These are phyloP conservation scores for Uria lomvia DNA, from an alignment of 2,113 vertebrate genomes.

Conservation along the genomic window DNA sequence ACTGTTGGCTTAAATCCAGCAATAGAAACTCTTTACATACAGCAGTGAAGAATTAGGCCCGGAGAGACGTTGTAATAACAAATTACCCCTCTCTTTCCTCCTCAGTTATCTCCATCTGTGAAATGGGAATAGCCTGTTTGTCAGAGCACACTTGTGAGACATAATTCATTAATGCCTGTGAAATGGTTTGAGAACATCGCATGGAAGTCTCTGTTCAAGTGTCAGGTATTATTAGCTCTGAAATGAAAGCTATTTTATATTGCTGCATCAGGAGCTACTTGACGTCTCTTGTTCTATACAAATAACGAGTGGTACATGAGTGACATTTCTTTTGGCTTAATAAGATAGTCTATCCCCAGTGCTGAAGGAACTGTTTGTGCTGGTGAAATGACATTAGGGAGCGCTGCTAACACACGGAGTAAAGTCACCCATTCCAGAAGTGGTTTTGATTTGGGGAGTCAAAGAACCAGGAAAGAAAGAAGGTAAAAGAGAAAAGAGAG, in stretches of 20 bases:
- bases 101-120: conserved; percentile 38
- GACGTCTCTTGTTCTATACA: not conserved
- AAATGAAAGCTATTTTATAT: conserved; percentile 9
- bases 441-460: not conserved
- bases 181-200: conserved; percentile 9
- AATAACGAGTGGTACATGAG: not conserved
- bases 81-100: conserved; percentile 8
- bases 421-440: not conserved
- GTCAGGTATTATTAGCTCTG: conserved; percentile 38
- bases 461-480: not conserved
- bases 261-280: conserved; percentile 16
- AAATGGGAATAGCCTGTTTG: conserved; percentile 44
- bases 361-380: not conserved
- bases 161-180: conserved; percentile 45
- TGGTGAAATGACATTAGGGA: not conserved
- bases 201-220: conserved; percentile 15
- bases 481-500: not conserved
- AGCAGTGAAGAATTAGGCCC: not conserved
- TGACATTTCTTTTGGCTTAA: conserved; percentile 9
- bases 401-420: not conserved
- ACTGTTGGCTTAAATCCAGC: not conserved
- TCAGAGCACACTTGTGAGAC: conserved; percentile 8
- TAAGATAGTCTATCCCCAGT: not conserved
- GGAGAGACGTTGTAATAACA: conserved; percentile 12
- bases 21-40: not conserved